Evolutionary conservation across 2,797 vertebrate genomes (phyloP).

Genomic region (Spheniscus humboldti): DNA sequence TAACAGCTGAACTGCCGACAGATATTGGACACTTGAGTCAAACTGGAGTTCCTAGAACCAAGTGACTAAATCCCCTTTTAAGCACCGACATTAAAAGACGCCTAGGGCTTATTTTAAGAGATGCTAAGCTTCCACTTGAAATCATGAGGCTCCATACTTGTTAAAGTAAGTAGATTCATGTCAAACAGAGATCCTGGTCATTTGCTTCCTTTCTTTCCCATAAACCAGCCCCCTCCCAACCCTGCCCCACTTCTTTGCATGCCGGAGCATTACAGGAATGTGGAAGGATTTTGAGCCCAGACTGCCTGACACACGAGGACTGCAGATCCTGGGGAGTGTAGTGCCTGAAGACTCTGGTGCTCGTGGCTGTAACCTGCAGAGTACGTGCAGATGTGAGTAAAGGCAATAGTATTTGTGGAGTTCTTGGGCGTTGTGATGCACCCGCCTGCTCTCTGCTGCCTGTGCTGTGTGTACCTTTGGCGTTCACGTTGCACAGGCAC

Average conservation of each 20-base stretch:
- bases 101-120: conserved; percentile 55
- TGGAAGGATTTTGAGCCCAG: not conserved
- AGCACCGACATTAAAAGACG: not conserved
- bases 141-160: not conserved
- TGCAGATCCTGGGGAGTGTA: not conserved
- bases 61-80: conserved; percentile 36
- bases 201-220: not conserved
- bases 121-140: conserved; percentile 49
- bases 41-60: conserved; percentile 43
- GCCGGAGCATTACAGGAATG: not conserved
- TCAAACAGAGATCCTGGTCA: not conserved
- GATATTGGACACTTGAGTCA: conserved; percentile 48
- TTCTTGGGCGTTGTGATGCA: not conserved
- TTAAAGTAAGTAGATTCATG: not conserved
- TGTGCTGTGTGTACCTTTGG: not conserved
- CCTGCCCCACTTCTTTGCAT: not conserved
- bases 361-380: not conserved
- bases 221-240: fast-evolving
- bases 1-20: conserved; percentile 21
- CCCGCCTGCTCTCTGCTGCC: not conserved
- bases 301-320: not conserved
- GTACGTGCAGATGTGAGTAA: not conserved
- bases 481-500: not conserved
- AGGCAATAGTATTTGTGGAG: not conserved
- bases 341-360: not conserved